Evolutionary conservation across 2,888 invertebrate species (phyloP), one percentile per base, ranked within the genome.

Genomic region (Cryptophagus acutangulus): DNA sequence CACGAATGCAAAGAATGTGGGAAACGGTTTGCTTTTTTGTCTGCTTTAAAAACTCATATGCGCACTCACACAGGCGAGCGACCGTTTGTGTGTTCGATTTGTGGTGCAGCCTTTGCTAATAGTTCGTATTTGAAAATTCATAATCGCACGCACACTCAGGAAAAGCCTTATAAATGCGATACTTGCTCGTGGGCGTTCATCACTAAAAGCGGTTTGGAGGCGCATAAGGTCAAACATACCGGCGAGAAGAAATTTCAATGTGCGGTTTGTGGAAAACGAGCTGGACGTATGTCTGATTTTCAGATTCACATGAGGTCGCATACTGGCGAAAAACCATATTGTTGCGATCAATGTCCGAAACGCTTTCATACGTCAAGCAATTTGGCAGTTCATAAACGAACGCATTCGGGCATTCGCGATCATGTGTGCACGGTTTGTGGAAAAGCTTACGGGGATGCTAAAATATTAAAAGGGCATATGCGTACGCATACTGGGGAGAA

Each of bases 121-220:
- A 64, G 65, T 3, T 67, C 67, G 0, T 68, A 67, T 50, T 53
- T 69, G 24, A 66, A 58, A n/a, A 64, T 69, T 36, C 69, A 69
- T 40, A 63, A 48, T 30, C 51, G 69, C 26, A 66, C 62, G 1
- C 69, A 69, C 40, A 66, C 65, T 1, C 58, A 61, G 37, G 69
- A 69, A 40, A 57, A 58, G 12, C 69, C 69, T 1, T 69, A 67
- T 41, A 57, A 55, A 38, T 69, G 69, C 43, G 54, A 59, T 15
- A 41, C 48, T 8, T 68, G 68, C 38, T 54, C 59, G 3, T 66
- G 66, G 65, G 56, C 57, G 2, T 69, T 69, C 43, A 54, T 65
- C 3, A 66, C 66, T 43, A 62, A 62, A 52, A 63, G 63, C 45
- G 64, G 59, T 2, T 45, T 67, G 31, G 56, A 57, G 2, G 62